phyloP scores from a whole-genome alignment of 2,113 vertebrate genomes.

The Gasterosteus aculeatus region DNA sequence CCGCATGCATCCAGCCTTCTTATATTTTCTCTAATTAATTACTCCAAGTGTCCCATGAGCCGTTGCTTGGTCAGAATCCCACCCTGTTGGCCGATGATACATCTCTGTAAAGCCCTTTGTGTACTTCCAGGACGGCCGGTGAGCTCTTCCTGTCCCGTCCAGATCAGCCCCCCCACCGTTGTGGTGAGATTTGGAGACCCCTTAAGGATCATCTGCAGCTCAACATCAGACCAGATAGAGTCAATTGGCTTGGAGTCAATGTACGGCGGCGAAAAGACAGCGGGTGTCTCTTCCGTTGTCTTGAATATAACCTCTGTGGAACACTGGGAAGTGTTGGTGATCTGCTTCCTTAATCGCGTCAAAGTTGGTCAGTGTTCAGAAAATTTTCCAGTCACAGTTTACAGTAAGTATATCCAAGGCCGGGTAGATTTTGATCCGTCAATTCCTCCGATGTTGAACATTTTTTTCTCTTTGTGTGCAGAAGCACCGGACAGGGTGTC shows the following conservation, averaged over 20 bases:
- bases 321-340: fast-evolving
- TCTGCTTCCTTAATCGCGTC: not conserved
- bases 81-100: no score
- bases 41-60: not conserved
- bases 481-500: conserved; percentile 65
- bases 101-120: not conserved
- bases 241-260: conserved; percentile 67
- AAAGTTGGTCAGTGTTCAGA: fast-evolving
- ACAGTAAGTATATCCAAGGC: conserved; percentile 60
- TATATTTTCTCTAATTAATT: not conserved
- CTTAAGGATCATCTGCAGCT: conserved; percentile 56
- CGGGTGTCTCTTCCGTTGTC: fast-evolving
- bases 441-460: not conserved
- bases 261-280: fast-evolving
- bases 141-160: not conserved
- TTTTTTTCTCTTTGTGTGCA: conserved; percentile 27
- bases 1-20: not conserved
- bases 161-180: not conserved
- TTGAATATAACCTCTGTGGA: conserved; percentile 5
- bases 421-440: not conserved
- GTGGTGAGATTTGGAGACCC: conserved; percentile 53
- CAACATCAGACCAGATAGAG: fast-evolving
- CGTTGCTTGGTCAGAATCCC: not conserved
- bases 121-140: conserved; percentile 28
- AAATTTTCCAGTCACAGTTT: conserved; percentile 32